Conservation (phyloP, 2,113 vertebrate genomes). For the Ursus arctos region DNA sequence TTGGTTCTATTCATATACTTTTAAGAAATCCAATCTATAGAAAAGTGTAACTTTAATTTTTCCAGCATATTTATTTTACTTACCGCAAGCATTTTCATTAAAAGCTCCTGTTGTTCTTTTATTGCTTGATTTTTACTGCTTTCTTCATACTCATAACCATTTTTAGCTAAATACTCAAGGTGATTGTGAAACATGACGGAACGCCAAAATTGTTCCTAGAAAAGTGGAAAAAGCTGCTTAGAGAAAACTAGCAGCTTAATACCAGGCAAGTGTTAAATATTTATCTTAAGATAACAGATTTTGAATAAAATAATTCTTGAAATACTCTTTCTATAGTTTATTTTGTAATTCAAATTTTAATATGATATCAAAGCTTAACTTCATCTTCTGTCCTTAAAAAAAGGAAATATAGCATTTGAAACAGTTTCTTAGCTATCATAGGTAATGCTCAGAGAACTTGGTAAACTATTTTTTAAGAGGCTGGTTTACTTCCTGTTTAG, state of each 20-base stretch:
- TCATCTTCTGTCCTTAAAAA: neutral
- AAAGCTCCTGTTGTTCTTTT: slow-evolving; percentile 96
- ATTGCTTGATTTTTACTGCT: slow-evolving; percentile 88
- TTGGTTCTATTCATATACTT: neutral
- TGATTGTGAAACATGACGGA: slow-evolving; percentile 94
- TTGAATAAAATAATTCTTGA: slow-evolving; percentile 46
- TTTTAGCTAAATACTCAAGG: slow-evolving; percentile 92
- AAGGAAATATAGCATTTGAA: neutral
- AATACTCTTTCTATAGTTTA: slow-evolving; percentile 42
- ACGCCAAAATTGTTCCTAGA: slow-evolving; percentile 97
- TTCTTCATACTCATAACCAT: slow-evolving; percentile 93
- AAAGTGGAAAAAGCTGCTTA: slow-evolving; percentile 35
- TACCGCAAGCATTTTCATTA: slow-evolving; percentile 99
- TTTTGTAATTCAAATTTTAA: slow-evolving; percentile 61
- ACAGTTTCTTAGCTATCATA: neutral
- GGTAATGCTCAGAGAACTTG: neutral
- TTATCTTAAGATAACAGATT: neutral
- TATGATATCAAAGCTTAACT: neutral
- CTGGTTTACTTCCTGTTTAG: neutral
- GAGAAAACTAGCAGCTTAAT: neutral
- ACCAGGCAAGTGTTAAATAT: neutral
- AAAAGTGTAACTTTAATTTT: slow-evolving; percentile 37
- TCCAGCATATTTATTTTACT: slow-evolving; percentile 84
- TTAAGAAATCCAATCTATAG: slow-evolving; percentile 47
- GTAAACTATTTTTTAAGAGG: neutral